A percentile compares a stretch with the other conserved stretches of the same genome.
phyloP scores from a whole-genome alignment of 1,140 invertebrate genomes.

The Tetragnatha versicolor region DNA sequence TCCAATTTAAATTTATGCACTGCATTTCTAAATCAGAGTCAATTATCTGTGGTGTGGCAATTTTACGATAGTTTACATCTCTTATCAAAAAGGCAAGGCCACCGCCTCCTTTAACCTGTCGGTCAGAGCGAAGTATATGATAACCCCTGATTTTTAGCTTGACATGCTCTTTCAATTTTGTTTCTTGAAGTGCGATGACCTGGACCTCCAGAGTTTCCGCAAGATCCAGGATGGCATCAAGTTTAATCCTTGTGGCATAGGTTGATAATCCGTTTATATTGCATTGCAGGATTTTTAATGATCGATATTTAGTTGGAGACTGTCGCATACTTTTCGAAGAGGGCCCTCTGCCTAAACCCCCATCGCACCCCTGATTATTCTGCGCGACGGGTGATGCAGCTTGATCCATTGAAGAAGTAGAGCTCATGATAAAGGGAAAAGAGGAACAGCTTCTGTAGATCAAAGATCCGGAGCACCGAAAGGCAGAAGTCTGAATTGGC shows the following conservation, averaged over 20 bases:
- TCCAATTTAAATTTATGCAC: no score
- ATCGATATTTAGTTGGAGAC: conserved; percentile 17
- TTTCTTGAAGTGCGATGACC: background rate
- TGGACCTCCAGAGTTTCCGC: conserved; percentile 12
- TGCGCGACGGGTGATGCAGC: conserved; percentile 11
- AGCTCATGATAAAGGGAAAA: conserved; percentile 7
- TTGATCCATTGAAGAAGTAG: conserved; percentile 5
- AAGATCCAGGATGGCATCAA: conserved; percentile 25
- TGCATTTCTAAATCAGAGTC: no score
- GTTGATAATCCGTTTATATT: conserved; percentile 31
- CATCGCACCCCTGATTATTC: conserved; percentile 14
- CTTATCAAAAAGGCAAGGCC: no score
- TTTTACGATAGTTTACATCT: no score
- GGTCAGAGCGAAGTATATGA: conserved; percentile 9
- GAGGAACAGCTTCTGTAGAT: background rate
- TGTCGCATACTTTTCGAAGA: conserved; percentile 18
- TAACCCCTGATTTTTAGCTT: background rate
- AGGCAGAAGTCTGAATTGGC: background rate
- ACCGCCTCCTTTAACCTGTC: background rate
- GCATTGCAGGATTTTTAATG: conserved; percentile 21
- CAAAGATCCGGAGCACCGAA: conserved; percentile 5
- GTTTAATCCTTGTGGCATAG: conserved; percentile 27
- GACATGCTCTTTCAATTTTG: background rate
- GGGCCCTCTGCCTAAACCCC: conserved; percentile 3
- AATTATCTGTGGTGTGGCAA: no score